These are phyloP conservation scores for Melanotaenia maccullochi DNA, from an alignment of 2,797 vertebrate species.

Conservation along the genomic window DNA sequence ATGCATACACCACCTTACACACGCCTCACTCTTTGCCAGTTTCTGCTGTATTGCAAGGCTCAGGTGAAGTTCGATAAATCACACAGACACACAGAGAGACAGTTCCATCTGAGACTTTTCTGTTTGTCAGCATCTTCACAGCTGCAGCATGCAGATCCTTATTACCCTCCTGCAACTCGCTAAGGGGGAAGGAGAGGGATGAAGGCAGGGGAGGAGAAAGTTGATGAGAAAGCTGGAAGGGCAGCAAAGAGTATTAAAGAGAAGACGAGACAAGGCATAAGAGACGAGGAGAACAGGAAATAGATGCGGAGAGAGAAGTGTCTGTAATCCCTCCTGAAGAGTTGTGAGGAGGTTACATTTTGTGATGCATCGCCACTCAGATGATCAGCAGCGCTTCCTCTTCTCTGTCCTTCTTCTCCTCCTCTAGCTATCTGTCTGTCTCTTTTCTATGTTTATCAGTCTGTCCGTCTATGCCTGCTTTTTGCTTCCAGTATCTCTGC, in stretches of 20 bases:
- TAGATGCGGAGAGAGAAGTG: conserved; percentile 33
- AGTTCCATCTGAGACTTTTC: conserved; percentile 76
- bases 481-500: conserved; percentile 28
- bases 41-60: conserved; percentile 66
- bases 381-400: conserved; percentile 36
- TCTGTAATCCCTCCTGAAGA: conserved; percentile 58
- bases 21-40: conserved; percentile 44
- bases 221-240: conserved; percentile 58
- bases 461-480: conserved; percentile 26
- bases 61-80: conserved; percentile 76
- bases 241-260: conserved; percentile 45
- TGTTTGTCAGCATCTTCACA: conserved; percentile 81
- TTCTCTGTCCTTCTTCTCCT: conserved; percentile 19
- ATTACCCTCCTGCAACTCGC: conserved; percentile 69
- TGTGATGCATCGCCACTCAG: conserved; percentile 53
- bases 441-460: conserved; percentile 39
- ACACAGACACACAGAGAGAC: conserved; percentile 67
- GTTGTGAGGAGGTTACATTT: conserved; percentile 40
- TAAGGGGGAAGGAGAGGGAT: conserved; percentile 26
- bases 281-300: conserved; percentile 42
- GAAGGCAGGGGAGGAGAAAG: conserved; percentile 41
- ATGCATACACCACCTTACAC: conserved; percentile 22
- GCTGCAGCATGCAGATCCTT: conserved; percentile 78
- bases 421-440: conserved; percentile 30
- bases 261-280: conserved; percentile 31